A percentile compares a stretch with the other conserved stretches of the same genome.
phyloP scores from a whole-genome alignment of 53 echinoderm and acorn worm species.

The Holothuria scabra region DNA sequence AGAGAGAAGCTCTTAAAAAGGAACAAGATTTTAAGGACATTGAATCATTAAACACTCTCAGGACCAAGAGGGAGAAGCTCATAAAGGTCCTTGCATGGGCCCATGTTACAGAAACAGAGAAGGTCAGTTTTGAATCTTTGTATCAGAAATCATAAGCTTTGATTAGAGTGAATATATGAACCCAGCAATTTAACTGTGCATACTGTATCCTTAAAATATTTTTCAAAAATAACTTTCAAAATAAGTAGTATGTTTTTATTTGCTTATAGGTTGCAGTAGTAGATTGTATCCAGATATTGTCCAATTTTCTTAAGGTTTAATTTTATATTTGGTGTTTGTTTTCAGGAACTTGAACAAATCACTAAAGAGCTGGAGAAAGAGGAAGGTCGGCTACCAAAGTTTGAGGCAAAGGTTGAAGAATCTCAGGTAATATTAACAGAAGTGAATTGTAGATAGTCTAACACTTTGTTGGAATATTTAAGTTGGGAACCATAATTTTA shows the following conservation, averaged over 20 bases:
- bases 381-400: slow-evolving; percentile 81
- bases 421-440: slow-evolving; percentile 29
- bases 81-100: slow-evolving; percentile 81
- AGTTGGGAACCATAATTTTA: no score
- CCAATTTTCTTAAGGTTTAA: no score
- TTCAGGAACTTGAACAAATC: slow-evolving; percentile 62
- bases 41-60: slow-evolving; percentile 68
- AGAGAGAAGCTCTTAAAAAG: slow-evolving; percentile 66
- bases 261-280: no score
- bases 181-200: no score
- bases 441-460: no score
- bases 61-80: slow-evolving; percentile 66
- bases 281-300: no score
- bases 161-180: no score
- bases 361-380: slow-evolving; percentile 63
- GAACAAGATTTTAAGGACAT: slow-evolving; percentile 81
- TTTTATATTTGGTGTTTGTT: background rate
- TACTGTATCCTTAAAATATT: no score
- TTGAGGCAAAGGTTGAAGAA: slow-evolving; percentile 63
- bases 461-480: no score
- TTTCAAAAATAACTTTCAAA: no score
- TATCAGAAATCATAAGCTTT: no score
- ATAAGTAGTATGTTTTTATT: no score
- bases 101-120: slow-evolving; percentile 72
- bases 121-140: slow-evolving; percentile 34